Base-by-base conservation (phyloP, 1,140 invertebrate species). In the Leptinotarsa lineolata region DNA sequence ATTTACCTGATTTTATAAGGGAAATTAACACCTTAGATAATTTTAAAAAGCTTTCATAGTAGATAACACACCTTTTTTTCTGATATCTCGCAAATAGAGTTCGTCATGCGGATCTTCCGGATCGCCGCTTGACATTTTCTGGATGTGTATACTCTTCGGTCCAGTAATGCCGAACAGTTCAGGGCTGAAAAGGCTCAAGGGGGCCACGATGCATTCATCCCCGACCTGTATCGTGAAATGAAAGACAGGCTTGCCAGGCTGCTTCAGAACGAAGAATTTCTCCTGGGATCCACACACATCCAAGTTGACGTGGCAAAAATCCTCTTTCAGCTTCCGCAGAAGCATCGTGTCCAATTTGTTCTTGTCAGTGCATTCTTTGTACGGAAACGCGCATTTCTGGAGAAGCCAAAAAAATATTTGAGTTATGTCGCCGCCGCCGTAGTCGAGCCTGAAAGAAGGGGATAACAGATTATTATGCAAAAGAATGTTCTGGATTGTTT, bases 81-180 rank as follows among this genome's bases (percentile, higher is more conserved):
- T 93, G 1, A 95, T 96, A 87, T 96, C 95, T 79, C 93, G 87
- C 4, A 98, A 85, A 83, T 96, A 98, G 83, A 93, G 92, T 64
- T 95, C 94, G 89, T 98, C 96, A 84, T 96, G 94, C 12, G 95
- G 95, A 87, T 98, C 97, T 85, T 97, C 94, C 4, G 95, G 90
- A 83, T 97, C 94, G 65, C 95, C 93, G 30, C 88, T 88, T 73
- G 91, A 91, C 59, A 92, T 86, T 77, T 89, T 91, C 80, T 95
- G 92, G 54, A 92, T 90, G 75, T 92, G 90, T 18, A 91, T 91
- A 22, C 82, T 84, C 79, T 94, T 94, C 0, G 82, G 81, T 4
- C 94, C 95, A 3, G 94, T 95, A 4, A 97, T 90, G 80, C 91
- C 92, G 30, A 97, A 90, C 68, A 97, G 85, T 85, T 97, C 95